Evolutionary conservation across 2,797 vertebrate genomes (phyloP), one percentile per base, ranked within the genome.

Genomic region (Microtus agrestis): DNA sequence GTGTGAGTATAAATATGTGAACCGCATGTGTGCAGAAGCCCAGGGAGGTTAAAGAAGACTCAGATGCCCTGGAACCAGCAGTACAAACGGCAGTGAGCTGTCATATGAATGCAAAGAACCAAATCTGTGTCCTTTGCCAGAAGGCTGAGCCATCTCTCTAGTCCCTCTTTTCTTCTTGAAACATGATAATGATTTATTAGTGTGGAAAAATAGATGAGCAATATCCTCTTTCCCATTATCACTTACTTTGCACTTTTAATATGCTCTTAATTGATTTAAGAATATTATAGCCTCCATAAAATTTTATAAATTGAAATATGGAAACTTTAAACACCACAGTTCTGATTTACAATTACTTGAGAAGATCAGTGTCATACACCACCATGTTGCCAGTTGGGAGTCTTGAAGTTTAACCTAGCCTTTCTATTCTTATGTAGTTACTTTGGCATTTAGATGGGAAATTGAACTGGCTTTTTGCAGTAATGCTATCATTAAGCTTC

Each of bases 401-500:
- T 54, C 61, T 46, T 61, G 27, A 88, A 96, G 67, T 93, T 96
- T 96, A 93, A 92, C 67, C 93, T 95, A 65, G 77, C 67, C 93
- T 94, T 97, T 78, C 65, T 78, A 40, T 37, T 59, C 23, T 74
- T 71, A 0, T 40, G 56, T 51, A 69, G 56, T 81, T 95, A 71
- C 51, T 73, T 94, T 89, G 93, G 63, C 67, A 89, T 92, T 95
- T 63, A 71, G 80, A 80, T 76, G 90, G 86, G 27, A 74, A 95
- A 95, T 82, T 89, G 80, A 46, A 65, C 65, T 84, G n/a, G 31
- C 73, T 80, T 56, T 87, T 34, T 63, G 3, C 54, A 67, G 93
- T 91, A 94, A 97, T 92, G 40, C 87, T 84, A 79, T 85, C 87
- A 71, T 96, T 94, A 93, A 97, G 85, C 89, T 96, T 78, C 91